Evolutionary conservation across 1,140 invertebrate genomes (phyloP).

Genomic region (Pachyrhynchus sulphureomaculatus): DNA sequence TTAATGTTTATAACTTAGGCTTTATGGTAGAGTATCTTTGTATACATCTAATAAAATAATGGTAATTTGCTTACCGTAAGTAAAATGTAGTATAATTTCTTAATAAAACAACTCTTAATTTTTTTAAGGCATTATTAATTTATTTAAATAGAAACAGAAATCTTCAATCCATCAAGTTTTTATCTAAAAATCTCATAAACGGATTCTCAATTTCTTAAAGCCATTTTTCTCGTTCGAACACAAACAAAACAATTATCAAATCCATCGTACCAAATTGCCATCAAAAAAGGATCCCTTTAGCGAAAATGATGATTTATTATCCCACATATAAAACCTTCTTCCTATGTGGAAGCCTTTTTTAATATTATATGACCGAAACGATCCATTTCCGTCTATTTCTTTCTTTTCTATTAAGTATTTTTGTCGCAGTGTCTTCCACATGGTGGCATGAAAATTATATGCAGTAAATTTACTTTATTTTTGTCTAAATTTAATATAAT

Average conservation of each 20-base stretch:
- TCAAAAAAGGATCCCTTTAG: slow-evolving; percentile 28
- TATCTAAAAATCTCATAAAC: not conserved
- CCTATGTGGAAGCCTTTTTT: slow-evolving; percentile 8
- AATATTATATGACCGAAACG: slow-evolving; percentile 24
- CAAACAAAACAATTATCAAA: slow-evolving; percentile 16
- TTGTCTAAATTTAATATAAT: too few species aligned
- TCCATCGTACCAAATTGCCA: slow-evolving; percentile 16
- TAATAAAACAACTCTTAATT: too few species aligned
- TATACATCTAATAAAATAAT: too few species aligned
- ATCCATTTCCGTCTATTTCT: slow-evolving; percentile 23
- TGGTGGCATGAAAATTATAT: too few species aligned
- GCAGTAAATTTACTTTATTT: too few species aligned
- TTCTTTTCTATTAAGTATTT: slow-evolving; percentile 26
- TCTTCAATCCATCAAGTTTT: too few species aligned
- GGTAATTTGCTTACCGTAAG: too few species aligned
- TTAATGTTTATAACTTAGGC: too few species aligned
- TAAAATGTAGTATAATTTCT: too few species aligned
- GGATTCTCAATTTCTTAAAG: slow-evolving; percentile 1
- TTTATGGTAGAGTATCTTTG: too few species aligned
- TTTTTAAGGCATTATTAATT: too few species aligned
- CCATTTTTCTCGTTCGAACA: not conserved
- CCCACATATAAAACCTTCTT: slow-evolving; percentile 21
- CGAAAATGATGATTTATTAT: slow-evolving; percentile 29
- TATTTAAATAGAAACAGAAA: too few species aligned
- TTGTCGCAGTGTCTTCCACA: slow-evolving; percentile 8